Evolutionary conservation across 2,797 vertebrate species (phyloP).

Genomic region (Channallabes apus): DNA sequence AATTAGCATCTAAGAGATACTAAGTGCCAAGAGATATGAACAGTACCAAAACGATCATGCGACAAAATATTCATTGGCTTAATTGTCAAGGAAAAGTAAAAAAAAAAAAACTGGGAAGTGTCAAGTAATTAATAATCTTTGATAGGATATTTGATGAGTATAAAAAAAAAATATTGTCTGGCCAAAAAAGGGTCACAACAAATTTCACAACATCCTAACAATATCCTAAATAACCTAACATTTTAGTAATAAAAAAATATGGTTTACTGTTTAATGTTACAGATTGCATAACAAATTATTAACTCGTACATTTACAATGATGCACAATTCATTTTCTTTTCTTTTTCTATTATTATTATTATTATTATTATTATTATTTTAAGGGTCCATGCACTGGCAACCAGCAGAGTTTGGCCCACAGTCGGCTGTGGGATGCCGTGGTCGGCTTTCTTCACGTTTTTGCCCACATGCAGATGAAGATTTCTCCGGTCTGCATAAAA

Average conservation of each 20-base stretch:
- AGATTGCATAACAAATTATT: background rate
- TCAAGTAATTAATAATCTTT: background rate
- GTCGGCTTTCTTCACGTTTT: constrained; percentile 97
- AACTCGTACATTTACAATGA: background rate
- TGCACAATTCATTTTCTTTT: background rate
- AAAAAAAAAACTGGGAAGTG: background rate
- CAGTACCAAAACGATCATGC: background rate
- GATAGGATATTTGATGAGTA: no score
- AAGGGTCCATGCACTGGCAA: constrained; percentile 95
- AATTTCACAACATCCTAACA: background rate
- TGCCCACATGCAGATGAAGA: constrained; percentile 97
- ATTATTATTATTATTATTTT: background rate
- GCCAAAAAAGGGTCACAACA: no score
- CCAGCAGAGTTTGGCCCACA: constrained; percentile 64
- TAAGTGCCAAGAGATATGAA: background rate
- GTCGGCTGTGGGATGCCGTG: constrained; percentile 93
- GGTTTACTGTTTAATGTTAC: background rate
- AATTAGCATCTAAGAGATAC: background rate
- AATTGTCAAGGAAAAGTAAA: background rate
- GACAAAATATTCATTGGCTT: background rate
- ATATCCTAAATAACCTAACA: background rate
- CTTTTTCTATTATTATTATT: background rate
- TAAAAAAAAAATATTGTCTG: no score
- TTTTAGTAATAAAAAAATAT: background rate
- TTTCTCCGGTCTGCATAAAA: constrained; percentile 82